Conservation (phyloP, 1,140 invertebrate species). For the Papilio polytes region DNA sequence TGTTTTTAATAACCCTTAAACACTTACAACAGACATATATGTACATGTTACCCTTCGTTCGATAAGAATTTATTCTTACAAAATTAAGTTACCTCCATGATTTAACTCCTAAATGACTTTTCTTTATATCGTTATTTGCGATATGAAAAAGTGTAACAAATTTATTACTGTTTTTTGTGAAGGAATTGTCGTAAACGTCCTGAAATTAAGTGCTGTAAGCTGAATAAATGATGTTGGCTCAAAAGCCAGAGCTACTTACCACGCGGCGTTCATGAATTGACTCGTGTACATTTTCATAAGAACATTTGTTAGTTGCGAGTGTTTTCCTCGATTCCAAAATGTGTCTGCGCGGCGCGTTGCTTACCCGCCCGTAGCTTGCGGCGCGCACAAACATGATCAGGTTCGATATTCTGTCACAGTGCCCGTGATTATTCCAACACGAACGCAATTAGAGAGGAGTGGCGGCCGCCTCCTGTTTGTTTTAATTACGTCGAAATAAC, state of each 20-base stretch:
- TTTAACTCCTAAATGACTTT: background rate
- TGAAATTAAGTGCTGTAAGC: constrained; percentile 53
- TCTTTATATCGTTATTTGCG: constrained; percentile 23
- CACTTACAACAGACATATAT: too few species aligned
- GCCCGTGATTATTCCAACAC: constrained; percentile 79
- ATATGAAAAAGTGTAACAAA: constrained; percentile 24
- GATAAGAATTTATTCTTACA: too few species aligned
- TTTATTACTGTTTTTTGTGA: constrained; percentile 39
- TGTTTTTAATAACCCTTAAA: too few species aligned
- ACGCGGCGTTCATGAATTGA: constrained; percentile 49
- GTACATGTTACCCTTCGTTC: too few species aligned
- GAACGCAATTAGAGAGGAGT: constrained; percentile 81
- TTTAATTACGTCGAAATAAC: constrained; percentile 81
- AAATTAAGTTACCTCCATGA: background rate
- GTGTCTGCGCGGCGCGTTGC: background rate
- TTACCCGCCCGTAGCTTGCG: background rate
- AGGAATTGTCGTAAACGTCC: constrained; percentile 38
- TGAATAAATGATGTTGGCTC: constrained; percentile 62
- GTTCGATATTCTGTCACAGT: constrained; percentile 65
- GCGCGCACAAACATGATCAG: constrained; percentile 44
- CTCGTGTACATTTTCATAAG: constrained; percentile 54
- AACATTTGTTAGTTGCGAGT: constrained; percentile 41
- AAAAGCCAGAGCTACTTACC: constrained; percentile 54
- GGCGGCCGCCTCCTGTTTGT: constrained; percentile 78
- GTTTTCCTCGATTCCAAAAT: background rate